Base-by-base conservation (phyloP, 2,113 vertebrate species). In the Gallinago undulata region DNA sequence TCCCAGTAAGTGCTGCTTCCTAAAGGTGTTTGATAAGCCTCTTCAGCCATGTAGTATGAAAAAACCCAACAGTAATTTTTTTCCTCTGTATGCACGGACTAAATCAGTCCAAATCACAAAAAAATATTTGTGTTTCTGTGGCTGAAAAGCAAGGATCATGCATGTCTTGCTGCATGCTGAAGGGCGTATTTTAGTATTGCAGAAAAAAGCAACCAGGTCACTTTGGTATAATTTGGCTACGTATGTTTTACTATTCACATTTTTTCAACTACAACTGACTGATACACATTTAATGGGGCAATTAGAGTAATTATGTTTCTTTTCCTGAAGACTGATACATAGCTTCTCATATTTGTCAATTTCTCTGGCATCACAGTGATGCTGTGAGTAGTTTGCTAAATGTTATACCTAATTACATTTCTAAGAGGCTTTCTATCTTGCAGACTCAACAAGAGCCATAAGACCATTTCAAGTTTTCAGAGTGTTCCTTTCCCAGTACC, bases 11-110 rank as follows among this genome's bases (percentile, higher is more conserved):
- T 23, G 21, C 33, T 18, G 35, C 25, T 91, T 72, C 53, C 25
- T 45, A 53, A 62, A 79, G 28, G 19, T 24, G 21, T 37, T 7
- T 67, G 8, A 22, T 37, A 63, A 59, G 23, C 35, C 10, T 53
- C 70, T 95, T 50, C 19, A 79, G 48, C 48, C 24, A 64, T 2
- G 2, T 16, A 69, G 28, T 7, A 64, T 11, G 53, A 73, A 89
- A 93, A 82, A 73, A 2, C 7, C 4, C 56, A 75, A 48, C 5
- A 27, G 13, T 24, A 24, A 2, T 30, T 53, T 68, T 33, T 33
- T 9, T 64, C 14, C 24, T 76, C 50, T 79, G 10, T 60, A 43
- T 8, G 60, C 0, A 0, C 51, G 33, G 39, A 78, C 28, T 60
- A 63, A 70, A 72, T 25, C 41, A 47, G 30, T 62, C 23, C 19